Evolutionary conservation across 2,888 invertebrate genomes (phyloP), one percentile per base, ranked within the genome.

Genomic region (Drosophila kanekoi): DNA sequence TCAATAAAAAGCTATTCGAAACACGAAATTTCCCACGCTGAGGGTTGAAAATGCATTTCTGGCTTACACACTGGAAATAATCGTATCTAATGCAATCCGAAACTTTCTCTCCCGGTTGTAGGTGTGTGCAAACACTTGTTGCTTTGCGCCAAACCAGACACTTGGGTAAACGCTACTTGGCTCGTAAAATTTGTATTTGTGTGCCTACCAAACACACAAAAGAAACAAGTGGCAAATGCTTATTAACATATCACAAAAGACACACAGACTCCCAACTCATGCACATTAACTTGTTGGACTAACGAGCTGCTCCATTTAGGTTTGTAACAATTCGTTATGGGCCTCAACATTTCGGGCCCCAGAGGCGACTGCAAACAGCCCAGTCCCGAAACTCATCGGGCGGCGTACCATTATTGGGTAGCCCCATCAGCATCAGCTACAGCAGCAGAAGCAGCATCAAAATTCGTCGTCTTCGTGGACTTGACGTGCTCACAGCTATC

Each of bases 251-350:
- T 85, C 87, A 85, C 81, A 87, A 60, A 72, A 75, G 69, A 62
- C 45, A 43, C 73, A 59, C 44, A 56, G 54, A 57, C 41, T 47
- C 58, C 54, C 62, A 51, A 63, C 57, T 58, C 64, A 71, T 64
- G 85, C 77, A 81, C 89, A 85, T 85, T 85, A 89, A 89, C 85
- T 85, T 85, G 85, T 85, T 85, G 85, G 72, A 67, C 89, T 85
- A 85, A 85, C 85, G 85, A 85, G 85, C 72, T 77, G 84, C 79
- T 89, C 89, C 87, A 88, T 89, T 90, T 89, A 79, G 72, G 77
- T 79, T 76, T 87, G 89, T 89, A 88, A 89, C 90, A 89, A 88
- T 89, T 89, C 89, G 90, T 85, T 89, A 86, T 80, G 90, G 77
- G 61, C 32, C 72, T 65, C 78, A 70, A 58, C 68, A 67, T 67